Percentiles rank a stretch among this genome's conserved stretches.
Evolutionary conservation across 2,888 invertebrate genomes (phyloP).

Genomic region (Coleophora deauratella): DNA sequence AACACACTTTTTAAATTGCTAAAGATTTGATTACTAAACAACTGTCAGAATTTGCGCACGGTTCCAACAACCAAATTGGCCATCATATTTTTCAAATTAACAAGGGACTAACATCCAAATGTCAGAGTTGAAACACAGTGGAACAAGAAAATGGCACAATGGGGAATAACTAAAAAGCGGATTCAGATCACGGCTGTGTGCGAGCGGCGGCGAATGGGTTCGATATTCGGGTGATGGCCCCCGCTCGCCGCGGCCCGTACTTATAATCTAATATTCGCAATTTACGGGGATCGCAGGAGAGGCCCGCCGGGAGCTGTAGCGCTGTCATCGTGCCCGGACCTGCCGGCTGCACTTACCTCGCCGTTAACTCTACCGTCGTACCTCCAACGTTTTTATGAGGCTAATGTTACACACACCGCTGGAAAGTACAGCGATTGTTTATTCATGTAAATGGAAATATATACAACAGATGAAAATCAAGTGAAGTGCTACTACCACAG

Average conservation of each 20-base stretch:
- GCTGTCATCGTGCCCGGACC: conserved; percentile 65
- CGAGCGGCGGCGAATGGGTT: conserved; percentile 54
- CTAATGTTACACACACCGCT: conserved; percentile 25
- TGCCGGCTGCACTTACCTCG: conserved; percentile 57
- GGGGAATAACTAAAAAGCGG: conserved; percentile 42
- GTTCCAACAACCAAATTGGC: too few species aligned
- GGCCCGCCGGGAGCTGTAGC: conserved; percentile 59
- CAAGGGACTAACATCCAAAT: conserved; percentile 2
- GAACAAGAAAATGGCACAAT: conserved; percentile 32
- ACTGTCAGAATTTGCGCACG: too few species aligned
- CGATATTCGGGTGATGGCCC: conserved; percentile 64
- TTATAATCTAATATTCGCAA: conserved; percentile 74
- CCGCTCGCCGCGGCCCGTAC: conserved; percentile 61
- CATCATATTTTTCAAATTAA: background rate
- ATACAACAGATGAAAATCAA: conserved; percentile 5
- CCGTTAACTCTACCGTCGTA: conserved; percentile 47
- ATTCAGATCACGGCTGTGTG: conserved; percentile 63
- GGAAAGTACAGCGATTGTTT: conserved; percentile 3
- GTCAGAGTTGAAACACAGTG: conserved; percentile 5
- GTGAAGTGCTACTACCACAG: background rate
- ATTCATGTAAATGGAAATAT: too few species aligned
- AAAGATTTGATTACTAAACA: too few species aligned
- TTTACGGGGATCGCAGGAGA: conserved; percentile 67
- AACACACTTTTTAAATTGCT: too few species aligned
- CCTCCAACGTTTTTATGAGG: conserved; percentile 36